These are phyloP conservation scores for Hydrophis major DNA, from an alignment of 2,797 vertebrate genomes.

Conservation along the genomic window DNA sequence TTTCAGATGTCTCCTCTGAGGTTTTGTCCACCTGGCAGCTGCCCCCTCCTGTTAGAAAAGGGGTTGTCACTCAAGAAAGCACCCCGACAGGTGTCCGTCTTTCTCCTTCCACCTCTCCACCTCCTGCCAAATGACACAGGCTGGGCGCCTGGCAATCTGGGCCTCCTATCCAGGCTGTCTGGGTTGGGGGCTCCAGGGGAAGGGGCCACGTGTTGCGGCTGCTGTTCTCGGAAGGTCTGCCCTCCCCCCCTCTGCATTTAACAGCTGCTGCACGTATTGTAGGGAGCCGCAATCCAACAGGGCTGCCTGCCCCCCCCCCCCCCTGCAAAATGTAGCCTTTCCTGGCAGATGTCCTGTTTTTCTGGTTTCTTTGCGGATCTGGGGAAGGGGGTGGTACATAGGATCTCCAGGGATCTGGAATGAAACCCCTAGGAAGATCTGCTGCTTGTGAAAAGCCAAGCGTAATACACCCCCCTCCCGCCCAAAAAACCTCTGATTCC, in stretches of 20 bases:
- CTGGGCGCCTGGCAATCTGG: neutral
- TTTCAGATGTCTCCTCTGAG: neutral
- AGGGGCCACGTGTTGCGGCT: neutral
- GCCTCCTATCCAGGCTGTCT: neutral
- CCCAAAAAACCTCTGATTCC: too few relatives aligned
- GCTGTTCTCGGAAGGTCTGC: neutral
- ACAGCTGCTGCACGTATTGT: neutral
- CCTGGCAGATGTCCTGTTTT: neutral
- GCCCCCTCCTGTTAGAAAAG: neutral
- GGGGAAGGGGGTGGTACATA: neutral
- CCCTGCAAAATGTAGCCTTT: neutral
- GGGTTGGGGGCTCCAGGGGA: neutral
- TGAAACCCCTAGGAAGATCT: neutral
- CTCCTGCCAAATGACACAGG: neutral
- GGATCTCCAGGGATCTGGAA: neutral
- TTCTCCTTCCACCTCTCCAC: neutral
- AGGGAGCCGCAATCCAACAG: neutral
- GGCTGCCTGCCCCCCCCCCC: neutral
- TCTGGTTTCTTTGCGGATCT: neutral
- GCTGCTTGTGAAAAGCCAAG: neutral
- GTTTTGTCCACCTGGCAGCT: neutral
- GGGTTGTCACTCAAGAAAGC: neutral
- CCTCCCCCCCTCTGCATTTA: neutral
- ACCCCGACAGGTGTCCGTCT: neutral
- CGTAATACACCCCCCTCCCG: accelerated